These are phyloP conservation scores for Rhynchonycteris naso DNA, from an alignment of 2,797 vertebrate species.

Conservation along the genomic window DNA sequence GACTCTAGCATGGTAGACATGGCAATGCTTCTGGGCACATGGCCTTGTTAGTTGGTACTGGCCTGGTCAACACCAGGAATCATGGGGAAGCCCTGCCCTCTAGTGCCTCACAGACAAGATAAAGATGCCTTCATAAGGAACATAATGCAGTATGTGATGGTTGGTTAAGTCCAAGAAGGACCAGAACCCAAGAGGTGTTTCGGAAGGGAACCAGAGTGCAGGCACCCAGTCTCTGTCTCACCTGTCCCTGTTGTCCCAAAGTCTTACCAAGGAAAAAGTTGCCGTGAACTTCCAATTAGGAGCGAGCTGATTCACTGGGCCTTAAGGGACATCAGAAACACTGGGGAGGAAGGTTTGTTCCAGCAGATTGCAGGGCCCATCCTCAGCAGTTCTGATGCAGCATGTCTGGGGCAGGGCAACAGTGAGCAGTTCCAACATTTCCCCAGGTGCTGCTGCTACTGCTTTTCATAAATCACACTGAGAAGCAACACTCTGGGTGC, in stretches of 20 bases:
- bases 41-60: neutral
- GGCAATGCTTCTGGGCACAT: neutral
- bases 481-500: neutral
- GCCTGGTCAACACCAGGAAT: neutral
- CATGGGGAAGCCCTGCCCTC: neutral
- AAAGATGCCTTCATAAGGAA: neutral
- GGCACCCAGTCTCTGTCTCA: rapidly evolving
- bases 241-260: neutral
- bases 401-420: rapidly evolving
- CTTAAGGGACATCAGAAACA: neutral
- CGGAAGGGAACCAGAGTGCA: neutral
- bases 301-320: neutral
- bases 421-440: neutral
- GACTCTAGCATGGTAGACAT: neutral
- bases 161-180: neutral
- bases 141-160: no score
- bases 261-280: neutral
- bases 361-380: neutral
- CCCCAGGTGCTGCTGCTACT: neutral
- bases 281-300: rapidly evolving
- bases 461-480: rapidly evolving
- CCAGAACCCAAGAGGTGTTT: neutral
- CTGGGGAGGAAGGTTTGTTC: neutral
- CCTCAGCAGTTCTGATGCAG: neutral
- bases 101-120: neutral